Evolutionary conservation across 2,888 invertebrate genomes (phyloP).

Genomic region (Miltochrista miniata): DNA sequence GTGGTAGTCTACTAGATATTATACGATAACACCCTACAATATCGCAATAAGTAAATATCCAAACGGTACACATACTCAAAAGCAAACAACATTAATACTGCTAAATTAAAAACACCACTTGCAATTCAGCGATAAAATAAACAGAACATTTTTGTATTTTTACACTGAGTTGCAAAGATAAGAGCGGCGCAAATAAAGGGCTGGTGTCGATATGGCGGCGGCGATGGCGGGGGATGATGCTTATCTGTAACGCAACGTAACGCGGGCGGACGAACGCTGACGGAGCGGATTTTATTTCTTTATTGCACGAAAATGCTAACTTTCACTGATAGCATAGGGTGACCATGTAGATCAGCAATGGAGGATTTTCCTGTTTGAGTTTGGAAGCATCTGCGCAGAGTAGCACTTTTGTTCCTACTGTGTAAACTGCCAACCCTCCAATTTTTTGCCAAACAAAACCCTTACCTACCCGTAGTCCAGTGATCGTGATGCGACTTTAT

Average conservation of each 20-base stretch:
- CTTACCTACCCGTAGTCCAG: too few relatives aligned
- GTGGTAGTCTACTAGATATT: background rate
- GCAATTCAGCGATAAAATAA: constrained; percentile 42
- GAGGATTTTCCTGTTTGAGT: background rate
- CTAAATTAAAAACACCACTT: constrained; percentile 38
- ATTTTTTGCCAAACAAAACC: too few relatives aligned
- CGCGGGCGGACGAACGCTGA: constrained; percentile 61
- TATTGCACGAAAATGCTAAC: constrained; percentile 80
- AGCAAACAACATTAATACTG: constrained; percentile 27
- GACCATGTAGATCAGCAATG: constrained; percentile 14
- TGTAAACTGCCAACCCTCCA: too few relatives aligned
- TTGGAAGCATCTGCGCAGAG: too few relatives aligned
- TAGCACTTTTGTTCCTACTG: too few relatives aligned
- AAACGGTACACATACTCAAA: constrained; percentile 1
- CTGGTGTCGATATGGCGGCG: constrained; percentile 35
- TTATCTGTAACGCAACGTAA: constrained; percentile 54
- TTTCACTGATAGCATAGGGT: constrained; percentile 46
- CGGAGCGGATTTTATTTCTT: constrained; percentile 72
- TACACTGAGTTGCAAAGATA: constrained; percentile 58
- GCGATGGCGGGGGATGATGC: constrained; percentile 41
- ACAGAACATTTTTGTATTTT: constrained; percentile 59
- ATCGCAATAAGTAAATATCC: constrained; percentile 1
- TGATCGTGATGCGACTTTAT: too few relatives aligned
- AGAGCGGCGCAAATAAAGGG: constrained; percentile 45
- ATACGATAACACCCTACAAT: background rate